Evolutionary conservation across 2,888 invertebrate genomes (phyloP).

Genomic region (Drosophila recens): DNA sequence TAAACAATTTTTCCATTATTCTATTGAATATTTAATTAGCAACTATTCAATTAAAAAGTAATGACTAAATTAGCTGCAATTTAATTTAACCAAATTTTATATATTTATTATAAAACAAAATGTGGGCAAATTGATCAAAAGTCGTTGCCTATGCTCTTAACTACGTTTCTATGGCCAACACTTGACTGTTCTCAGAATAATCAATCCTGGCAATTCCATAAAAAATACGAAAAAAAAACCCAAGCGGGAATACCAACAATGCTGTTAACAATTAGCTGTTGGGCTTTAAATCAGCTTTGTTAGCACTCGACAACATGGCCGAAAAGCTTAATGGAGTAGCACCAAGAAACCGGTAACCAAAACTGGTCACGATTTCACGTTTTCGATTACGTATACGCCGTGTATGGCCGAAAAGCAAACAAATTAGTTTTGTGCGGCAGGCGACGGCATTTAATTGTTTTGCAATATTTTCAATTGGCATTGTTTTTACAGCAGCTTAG

Average conservation of each 20-base stretch:
- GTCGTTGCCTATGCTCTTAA: too few species aligned
- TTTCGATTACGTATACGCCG: conserved; percentile 69
- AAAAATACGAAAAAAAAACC: background rate
- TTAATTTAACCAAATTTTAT: too few species aligned
- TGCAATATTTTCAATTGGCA: conserved; percentile 43
- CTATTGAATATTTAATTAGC: too few species aligned
- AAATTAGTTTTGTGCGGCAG: conserved; percentile 58
- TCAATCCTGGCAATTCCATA: conserved; percentile 23
- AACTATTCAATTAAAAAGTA: too few species aligned
- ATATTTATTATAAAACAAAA: too few species aligned
- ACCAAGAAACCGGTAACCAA: conserved; percentile 2
- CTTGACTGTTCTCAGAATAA: conserved; percentile 1
- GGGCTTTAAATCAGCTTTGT: conserved; percentile 70
- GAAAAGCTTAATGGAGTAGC: conserved; percentile 39
- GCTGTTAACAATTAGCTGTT: conserved; percentile 10
- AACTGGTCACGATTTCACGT: conserved; percentile 51
- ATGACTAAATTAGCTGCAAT: too few species aligned
- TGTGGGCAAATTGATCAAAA: too few species aligned
- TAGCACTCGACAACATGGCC: conserved; percentile 72
- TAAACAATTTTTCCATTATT: too few species aligned
- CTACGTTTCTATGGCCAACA: background rate
- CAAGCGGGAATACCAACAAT: conserved; percentile 26
- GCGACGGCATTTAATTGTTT: conserved; percentile 66
- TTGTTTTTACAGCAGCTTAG: conserved; percentile 59
- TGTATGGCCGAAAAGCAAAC: conserved; percentile 58